Evolutionary conservation across 2,888 invertebrate species (phyloP).

Genomic region (Nasonia oneida): DNA sequence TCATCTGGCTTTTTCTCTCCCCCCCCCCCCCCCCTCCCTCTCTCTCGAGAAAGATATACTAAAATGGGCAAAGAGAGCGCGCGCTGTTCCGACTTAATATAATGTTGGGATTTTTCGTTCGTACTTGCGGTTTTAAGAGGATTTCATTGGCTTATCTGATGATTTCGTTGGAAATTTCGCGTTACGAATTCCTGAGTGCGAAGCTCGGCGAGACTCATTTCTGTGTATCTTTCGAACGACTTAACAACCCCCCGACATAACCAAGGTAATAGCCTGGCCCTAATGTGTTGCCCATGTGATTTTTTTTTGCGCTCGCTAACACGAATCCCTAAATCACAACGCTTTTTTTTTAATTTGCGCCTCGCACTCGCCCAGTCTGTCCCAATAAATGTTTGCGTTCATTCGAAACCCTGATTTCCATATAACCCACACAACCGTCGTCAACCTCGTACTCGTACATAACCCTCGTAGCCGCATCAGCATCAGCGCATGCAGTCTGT

Average conservation of each 20-base stretch:
- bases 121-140: constrained; percentile 9
- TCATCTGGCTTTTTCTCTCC: constrained; percentile 3
- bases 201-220: background rate
- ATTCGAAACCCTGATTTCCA: no score
- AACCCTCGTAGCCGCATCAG: no score
- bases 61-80: constrained; percentile 26
- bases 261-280: no score
- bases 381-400: no score
- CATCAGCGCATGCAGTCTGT: background rate
- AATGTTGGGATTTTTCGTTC: constrained; percentile 8
- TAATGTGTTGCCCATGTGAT: no score
- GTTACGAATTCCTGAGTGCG: background rate
- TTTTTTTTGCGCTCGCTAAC: no score
- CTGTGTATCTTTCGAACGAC: background rate
- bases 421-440: no score
- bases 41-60: background rate
- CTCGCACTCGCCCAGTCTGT: no score
- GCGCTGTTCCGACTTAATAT: background rate
- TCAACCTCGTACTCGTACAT: no score
- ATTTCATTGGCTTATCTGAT: background rate
- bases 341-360: no score
- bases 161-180: background rate
- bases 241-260: no score
- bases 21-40: background rate
- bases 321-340: no score